Evolutionary conservation across 2,797 vertebrate genomes (phyloP).

Genomic region (Emys orbicularis): DNA sequence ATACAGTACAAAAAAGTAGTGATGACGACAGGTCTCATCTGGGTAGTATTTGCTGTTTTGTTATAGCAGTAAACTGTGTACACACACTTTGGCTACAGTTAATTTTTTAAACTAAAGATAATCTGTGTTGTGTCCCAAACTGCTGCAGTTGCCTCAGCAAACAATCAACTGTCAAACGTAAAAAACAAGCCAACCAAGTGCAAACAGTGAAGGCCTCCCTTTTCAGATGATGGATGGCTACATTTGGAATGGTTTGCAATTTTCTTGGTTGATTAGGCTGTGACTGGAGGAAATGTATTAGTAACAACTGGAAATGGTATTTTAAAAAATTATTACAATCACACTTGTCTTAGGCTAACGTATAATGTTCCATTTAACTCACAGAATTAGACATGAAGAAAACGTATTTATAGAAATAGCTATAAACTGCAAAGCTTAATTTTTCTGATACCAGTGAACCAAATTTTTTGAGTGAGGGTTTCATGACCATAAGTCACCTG

Average conservation of each 20-base stretch:
- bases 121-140: conserved; percentile 32
- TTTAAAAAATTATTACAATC: conserved; percentile 43
- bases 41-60: conserved; percentile 6
- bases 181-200: conserved; percentile 25
- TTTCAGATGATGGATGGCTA: background rate
- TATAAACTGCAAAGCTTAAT: conserved; percentile 63
- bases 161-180: background rate
- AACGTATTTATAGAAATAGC: conserved; percentile 70
- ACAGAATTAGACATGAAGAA: conserved; percentile 65
- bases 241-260: background rate
- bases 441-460: conserved; percentile 16
- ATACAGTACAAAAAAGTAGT: background rate
- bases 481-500: conserved; percentile 40
- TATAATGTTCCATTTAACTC: conserved; percentile 68
- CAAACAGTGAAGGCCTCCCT: conserved; percentile 17
- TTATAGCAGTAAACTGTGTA: background rate
- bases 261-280: background rate
- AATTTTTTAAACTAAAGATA: background rate
- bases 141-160: background rate
- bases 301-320: conserved; percentile 12
- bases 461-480: conserved; percentile 55
- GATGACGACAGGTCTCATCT: background rate
- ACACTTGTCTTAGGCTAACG: conserved; percentile 62
- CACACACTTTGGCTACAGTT: background rate
- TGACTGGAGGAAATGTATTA: background rate